Evolutionary conservation across 2,113 vertebrate species (phyloP), one percentile per base, ranked within the genome.

Genomic region (Rallus limicola): DNA sequence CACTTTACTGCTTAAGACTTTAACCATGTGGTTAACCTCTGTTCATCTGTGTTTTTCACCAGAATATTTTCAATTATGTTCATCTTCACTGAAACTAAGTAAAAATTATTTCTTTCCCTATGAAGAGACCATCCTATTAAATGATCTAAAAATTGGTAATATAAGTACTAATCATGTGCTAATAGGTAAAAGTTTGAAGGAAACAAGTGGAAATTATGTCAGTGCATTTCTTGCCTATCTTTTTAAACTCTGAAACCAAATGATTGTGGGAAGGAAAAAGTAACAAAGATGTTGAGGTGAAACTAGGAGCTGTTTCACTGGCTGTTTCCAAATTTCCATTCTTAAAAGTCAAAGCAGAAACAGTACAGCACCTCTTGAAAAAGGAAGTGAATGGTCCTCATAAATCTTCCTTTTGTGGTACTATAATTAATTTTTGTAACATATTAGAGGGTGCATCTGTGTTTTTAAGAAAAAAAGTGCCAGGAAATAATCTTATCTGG

Each of bases 331-430:
- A 68, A 44, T 10, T 92, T 81, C 10, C 14, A 13, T 52, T 94
- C 58, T 76, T 5, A 9, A 79, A 63, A 84, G 8, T 64, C 20
- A 31, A 79, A 88, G 13, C 16, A 77, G 60, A 69, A 63, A 50
- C 12, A 46, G 10, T 11, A 46, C 16, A n/a, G 4, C 1, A 17
- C 82, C 82, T 92, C 26, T 71, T 59, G 24, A 42, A 71, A 82
- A 36, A 2, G 2, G 14, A 75, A 75, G 11, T 11, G 26, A 86
- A 53, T 0, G 2, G 2, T 55, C 34, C 8, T 13, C 10, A 34
- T 33, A 83, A 91, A 56, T 26, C 15, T 8, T n/a, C 7, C 9
- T 85, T 85, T 92, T 25, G 40, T 28, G 4, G 33, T 79, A 53
- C 4, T 42, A 2, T 33, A 33, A 9, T 55, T 38, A 25, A 76